Conservation (phyloP, 2,113 vertebrate species). For the Phocoena phocoena region DNA sequence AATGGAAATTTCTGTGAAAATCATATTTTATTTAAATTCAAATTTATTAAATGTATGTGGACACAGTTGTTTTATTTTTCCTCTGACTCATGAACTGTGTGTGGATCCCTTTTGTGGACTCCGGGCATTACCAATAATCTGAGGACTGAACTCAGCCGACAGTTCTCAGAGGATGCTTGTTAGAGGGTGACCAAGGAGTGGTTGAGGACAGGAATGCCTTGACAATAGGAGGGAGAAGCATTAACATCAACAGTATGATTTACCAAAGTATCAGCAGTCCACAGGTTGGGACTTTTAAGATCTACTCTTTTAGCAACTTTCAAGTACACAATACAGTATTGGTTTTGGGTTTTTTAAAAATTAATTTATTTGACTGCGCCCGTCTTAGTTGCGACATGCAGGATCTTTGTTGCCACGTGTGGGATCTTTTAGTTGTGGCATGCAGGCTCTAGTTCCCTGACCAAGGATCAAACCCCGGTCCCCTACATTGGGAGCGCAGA, state of each 20-base stretch:
- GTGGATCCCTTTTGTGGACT: background rate
- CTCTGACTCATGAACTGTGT: background rate
- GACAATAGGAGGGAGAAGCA: background rate
- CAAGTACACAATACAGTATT: background rate
- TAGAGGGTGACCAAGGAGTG: background rate
- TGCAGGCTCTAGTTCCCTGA: too few species aligned
- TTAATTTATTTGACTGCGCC: too few species aligned
- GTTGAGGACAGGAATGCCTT: background rate
- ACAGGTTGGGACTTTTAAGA: background rate
- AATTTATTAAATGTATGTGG: background rate
- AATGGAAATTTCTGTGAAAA: conserved; percentile 26
- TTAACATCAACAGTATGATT: background rate
- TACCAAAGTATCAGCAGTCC: background rate
- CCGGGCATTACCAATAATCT: background rate
- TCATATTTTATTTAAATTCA: background rate
- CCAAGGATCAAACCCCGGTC: too few species aligned
- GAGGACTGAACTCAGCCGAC: background rate
- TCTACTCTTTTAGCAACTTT: background rate
- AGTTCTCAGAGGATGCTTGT: conserved; percentile 27
- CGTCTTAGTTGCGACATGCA: too few species aligned
- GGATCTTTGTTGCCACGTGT: too few species aligned
- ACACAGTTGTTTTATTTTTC: background rate
- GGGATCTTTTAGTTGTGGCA: too few species aligned
- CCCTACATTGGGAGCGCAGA: too few species aligned
- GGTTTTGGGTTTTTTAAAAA: background rate